Percentiles rank a stretch among this genome's conserved stretches.
Conservation (phyloP, 2,113 vertebrate genomes). For the Brachypteracias leptosomus region DNA sequence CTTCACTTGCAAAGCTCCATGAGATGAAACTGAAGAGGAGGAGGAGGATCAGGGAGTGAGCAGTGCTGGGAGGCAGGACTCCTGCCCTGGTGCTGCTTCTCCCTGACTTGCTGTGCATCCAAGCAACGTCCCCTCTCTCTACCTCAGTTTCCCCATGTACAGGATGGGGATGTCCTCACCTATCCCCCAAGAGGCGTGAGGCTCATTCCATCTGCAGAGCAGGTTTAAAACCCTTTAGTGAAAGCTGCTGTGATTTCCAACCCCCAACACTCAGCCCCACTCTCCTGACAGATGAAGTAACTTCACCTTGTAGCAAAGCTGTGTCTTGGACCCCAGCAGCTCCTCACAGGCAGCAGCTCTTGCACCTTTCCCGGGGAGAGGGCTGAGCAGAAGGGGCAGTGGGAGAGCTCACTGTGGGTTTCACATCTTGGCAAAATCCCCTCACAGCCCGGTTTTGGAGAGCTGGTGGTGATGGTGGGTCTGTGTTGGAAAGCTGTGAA, state of each 20-base stretch:
- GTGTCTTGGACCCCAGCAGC: background rate
- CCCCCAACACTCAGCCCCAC: background rate
- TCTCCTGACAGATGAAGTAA: background rate
- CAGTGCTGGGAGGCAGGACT: background rate
- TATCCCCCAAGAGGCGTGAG: background rate
- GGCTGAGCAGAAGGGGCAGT: background rate
- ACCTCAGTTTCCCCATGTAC: background rate
- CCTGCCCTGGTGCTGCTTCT: background rate
- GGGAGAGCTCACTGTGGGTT: background rate
- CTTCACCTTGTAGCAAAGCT: background rate
- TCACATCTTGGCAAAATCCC: background rate
- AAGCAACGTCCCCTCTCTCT: background rate
- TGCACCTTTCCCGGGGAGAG: background rate
- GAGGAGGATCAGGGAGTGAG: background rate
- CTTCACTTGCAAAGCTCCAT: background rate
- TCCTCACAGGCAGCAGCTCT: background rate
- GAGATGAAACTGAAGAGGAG: background rate
- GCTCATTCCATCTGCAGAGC: background rate
- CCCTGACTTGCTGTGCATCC: background rate
- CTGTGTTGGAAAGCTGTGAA: background rate
- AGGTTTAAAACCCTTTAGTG: background rate
- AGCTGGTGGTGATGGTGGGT: background rate
- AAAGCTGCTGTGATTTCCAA: background rate
- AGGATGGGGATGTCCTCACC: background rate
- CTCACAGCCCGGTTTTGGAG: background rate